These are phyloP conservation scores for Erebia ligea DNA, from an alignment of 2,888 invertebrate species.

Conservation along the genomic window DNA sequence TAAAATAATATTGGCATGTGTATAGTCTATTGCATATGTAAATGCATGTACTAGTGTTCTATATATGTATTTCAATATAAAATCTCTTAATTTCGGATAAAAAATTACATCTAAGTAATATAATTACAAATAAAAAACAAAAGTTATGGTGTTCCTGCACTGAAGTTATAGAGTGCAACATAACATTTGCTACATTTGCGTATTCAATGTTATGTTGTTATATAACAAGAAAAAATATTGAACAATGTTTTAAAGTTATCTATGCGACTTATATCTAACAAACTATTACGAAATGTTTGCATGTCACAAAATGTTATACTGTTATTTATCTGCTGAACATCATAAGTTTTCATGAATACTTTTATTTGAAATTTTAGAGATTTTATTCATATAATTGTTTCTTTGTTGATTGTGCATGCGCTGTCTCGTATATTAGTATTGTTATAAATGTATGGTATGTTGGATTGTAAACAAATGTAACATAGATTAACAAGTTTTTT, in stretches of 20 bases:
- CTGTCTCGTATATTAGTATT: not conserved
- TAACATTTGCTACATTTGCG: not conserved
- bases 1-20: not conserved
- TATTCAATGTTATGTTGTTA: not conserved
- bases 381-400: not conserved
- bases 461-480: not conserved
- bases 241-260: not conserved
- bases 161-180: not conserved
- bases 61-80: constrained; percentile 1
- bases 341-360: not conserved
- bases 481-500: not conserved
- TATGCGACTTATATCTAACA: no score
- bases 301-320: not conserved
- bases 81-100: constrained; percentile 2
- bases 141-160: not conserved
- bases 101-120: not conserved
- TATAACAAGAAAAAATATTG: not conserved
- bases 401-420: not conserved
- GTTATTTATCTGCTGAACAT: not conserved
- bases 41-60: constrained; percentile 2
- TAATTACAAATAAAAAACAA: not conserved
- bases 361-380: not conserved
- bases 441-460: constrained; percentile 1
- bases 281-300: no score
- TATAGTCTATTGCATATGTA: not conserved